phyloP scores from a whole-genome alignment of 53 echinoderm and acorn worm genomes.

The Apostichopus leukothele region DNA sequence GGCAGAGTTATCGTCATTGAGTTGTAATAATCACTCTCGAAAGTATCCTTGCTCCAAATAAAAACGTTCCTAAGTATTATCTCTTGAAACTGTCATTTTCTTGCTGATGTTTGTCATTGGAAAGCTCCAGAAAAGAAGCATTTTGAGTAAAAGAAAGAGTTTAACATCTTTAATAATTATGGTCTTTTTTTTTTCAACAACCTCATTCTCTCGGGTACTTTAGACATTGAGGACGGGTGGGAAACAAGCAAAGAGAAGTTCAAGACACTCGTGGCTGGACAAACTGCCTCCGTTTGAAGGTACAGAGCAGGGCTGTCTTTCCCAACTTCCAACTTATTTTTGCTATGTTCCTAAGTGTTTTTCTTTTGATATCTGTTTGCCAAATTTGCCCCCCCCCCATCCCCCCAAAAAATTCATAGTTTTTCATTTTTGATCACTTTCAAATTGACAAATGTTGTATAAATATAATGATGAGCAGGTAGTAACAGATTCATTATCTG shows the following conservation, averaged over 20 bases:
- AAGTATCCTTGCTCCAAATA: not conserved
- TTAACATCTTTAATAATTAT: too few species aligned
- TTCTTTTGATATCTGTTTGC: too few species aligned
- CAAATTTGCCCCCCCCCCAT: too few species aligned
- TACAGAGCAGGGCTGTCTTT: not conserved
- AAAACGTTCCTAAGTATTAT: not conserved
- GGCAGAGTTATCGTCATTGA: not conserved
- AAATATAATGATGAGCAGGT: too few species aligned
- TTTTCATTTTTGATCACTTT: too few species aligned
- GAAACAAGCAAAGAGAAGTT: not conserved
- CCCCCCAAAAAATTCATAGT: too few species aligned
- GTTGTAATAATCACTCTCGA: not conserved
- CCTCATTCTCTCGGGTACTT: not conserved
- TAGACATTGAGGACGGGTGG: not conserved
- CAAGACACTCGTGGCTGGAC: conserved; percentile 26
- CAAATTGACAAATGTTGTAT: too few species aligned
- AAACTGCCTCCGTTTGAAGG: conserved; percentile 30
- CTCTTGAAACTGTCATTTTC: not conserved
- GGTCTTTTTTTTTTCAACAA: too few species aligned
- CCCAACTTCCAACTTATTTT: too few species aligned
- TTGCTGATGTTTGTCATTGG: not conserved
- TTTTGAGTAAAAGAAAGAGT: too few species aligned
- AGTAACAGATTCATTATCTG: too few species aligned
- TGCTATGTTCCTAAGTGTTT: too few species aligned
- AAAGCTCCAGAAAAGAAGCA: not conserved